Conservation (phyloP, 1,140 invertebrate genomes). For the Atta texana region DNA sequence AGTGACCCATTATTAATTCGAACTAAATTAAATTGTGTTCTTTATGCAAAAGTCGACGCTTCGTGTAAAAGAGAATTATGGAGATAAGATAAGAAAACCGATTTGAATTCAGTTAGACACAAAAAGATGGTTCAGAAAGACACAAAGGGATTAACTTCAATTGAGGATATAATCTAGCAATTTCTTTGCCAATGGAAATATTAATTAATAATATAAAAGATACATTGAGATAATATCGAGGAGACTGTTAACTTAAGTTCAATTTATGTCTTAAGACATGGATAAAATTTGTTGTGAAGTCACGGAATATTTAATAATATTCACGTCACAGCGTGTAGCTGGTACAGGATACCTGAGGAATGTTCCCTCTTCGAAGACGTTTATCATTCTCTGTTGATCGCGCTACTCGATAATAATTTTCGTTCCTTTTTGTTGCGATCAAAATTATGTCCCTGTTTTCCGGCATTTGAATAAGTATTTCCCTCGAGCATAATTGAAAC, state of each 20-base stretch:
- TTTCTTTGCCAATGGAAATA: background rate
- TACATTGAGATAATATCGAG: background rate
- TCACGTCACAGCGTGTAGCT: slow-evolving; percentile 36
- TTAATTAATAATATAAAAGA: slow-evolving; percentile 24
- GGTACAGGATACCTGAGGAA: slow-evolving; percentile 55
- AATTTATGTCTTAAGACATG: slow-evolving; percentile 3
- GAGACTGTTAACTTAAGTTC: background rate
- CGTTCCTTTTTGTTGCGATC: background rate
- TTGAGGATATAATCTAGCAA: slow-evolving; percentile 10
- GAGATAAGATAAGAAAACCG: slow-evolving; percentile 20
- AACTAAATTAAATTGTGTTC: slow-evolving; percentile 50
- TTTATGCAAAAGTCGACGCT: slow-evolving; percentile 34
- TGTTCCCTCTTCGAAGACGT: slow-evolving; percentile 42
- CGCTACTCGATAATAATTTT: slow-evolving; percentile 21
- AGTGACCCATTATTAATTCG: slow-evolving; percentile 39
- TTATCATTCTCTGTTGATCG: slow-evolving; percentile 67
- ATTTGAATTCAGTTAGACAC: slow-evolving; percentile 27
- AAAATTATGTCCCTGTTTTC: slow-evolving; percentile 1
- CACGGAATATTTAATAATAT: slow-evolving; percentile 68
- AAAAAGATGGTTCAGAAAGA: slow-evolving; percentile 3
- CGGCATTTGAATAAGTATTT: background rate
- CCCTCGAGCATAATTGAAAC: background rate
- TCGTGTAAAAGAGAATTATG: slow-evolving; percentile 41
- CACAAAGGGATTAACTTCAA: slow-evolving; percentile 39
- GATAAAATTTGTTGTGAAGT: slow-evolving; percentile 48